Conservation (phyloP, 2,888 invertebrate genomes). For the Galerucella nymphaeae region DNA sequence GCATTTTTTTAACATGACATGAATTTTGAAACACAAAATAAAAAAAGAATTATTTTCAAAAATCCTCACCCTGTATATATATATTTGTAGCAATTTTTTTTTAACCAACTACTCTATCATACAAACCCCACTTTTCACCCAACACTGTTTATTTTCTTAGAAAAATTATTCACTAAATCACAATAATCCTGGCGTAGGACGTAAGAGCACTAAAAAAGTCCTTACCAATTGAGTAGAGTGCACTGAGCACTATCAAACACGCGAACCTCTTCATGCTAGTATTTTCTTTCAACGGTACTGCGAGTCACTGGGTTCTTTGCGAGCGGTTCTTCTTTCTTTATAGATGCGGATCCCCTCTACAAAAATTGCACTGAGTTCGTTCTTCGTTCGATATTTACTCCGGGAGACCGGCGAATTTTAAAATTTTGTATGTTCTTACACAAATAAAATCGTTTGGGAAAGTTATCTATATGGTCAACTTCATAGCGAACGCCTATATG, state of each 20-base stretch:
- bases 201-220: slow-evolving; percentile 44
- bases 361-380: not conserved
- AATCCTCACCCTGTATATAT: not conserved
- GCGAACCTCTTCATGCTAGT: slow-evolving; percentile 61
- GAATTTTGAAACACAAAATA: too few species aligned
- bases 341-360: slow-evolving; percentile 52
- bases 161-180: slow-evolving; percentile 26
- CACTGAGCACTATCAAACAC: slow-evolving; percentile 64
- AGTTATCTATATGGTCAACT: not conserved
- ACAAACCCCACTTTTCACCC: slow-evolving; percentile 22
- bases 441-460: not conserved
- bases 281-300: slow-evolving; percentile 52
- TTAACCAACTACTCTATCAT: slow-evolving; percentile 1
- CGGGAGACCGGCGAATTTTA: slow-evolving; percentile 6
- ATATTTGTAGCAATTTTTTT: not conserved
- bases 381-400: slow-evolving; percentile 15
- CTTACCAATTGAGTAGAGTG: slow-evolving; percentile 64
- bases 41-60: too few species aligned
- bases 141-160: slow-evolving; percentile 18
- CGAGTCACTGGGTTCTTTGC: slow-evolving; percentile 57
- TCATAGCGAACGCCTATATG: not conserved
- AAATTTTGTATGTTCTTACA: not conserved
- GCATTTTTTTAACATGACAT: too few species aligned
- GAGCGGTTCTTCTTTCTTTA: slow-evolving; percentile 59
- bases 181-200: slow-evolving; percentile 25